Conservation (phyloP, 2,797 vertebrate species). For the Knipowitschia caucasica region DNA sequence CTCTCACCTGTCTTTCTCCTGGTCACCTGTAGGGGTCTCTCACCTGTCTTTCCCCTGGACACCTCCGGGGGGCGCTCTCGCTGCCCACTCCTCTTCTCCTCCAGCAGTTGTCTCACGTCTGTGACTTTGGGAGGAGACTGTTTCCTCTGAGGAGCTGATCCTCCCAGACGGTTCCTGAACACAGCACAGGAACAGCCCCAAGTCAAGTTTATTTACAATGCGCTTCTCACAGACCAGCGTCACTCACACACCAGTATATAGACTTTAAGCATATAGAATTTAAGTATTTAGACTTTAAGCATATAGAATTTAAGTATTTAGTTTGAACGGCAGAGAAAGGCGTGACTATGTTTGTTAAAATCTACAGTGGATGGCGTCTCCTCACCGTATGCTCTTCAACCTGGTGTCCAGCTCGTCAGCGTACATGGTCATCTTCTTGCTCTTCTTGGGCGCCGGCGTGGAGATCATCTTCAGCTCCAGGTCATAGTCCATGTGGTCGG, state of each 20-base stretch:
- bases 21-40: conserved; percentile 49
- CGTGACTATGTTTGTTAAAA: too few relatives aligned
- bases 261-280: neutral
- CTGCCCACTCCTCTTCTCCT: conserved; percentile 87
- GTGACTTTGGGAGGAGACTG: conserved; percentile 80
- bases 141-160: conserved; percentile 76
- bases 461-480: conserved; percentile 98
- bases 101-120: conserved; percentile 88
- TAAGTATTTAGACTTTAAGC: too few relatives aligned
- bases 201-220: too few relatives aligned
- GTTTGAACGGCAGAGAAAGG: too few relatives aligned
- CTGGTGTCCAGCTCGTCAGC: conserved; percentile 92
- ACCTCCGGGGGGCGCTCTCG: conserved; percentile 49
- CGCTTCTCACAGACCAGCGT: too few relatives aligned
- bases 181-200: too few relatives aligned
- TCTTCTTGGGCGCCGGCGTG: conserved; percentile 94
- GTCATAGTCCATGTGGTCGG: conserved; percentile 98
- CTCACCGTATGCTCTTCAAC: conserved; percentile 89
- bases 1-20: conserved; percentile 63
- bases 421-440: conserved; percentile 99
- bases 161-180: conserved; percentile 86
- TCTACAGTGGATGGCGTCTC: neutral
- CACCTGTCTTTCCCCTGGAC: conserved; percentile 82
- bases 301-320: too few relatives aligned
- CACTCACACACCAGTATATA: neutral